These are phyloP conservation scores for Acipenser ruthenus DNA, from an alignment of 2,797 vertebrate species.

Conservation along the genomic window DNA sequence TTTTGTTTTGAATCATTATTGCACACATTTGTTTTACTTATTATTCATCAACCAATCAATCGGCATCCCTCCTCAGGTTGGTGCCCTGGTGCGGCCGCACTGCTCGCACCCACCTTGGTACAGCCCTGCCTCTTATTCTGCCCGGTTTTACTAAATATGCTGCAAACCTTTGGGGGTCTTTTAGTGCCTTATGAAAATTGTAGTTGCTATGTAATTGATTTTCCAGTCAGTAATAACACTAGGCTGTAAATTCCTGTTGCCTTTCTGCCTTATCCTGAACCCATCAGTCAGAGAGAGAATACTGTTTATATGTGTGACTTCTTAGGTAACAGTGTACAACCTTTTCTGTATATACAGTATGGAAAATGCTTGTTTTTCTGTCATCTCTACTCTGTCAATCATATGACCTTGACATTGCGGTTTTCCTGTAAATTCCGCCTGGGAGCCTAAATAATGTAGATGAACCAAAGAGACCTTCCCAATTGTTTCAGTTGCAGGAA, in stretches of 20 bases:
- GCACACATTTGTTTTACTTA: no score
- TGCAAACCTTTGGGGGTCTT: neutral
- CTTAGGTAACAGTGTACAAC: constrained; percentile 55
- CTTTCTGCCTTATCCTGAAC: constrained; percentile 40
- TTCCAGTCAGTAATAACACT: constrained; percentile 30
- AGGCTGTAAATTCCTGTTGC: constrained; percentile 33
- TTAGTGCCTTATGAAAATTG: constrained; percentile 18
- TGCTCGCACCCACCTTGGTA: no score
- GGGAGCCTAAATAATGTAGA: constrained; percentile 40
- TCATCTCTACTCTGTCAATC: constrained; percentile 52
- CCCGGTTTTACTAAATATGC: neutral
- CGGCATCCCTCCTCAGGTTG: no score
- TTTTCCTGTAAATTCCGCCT: constrained; percentile 36
- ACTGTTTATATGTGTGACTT: constrained; percentile 55
- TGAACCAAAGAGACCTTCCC: constrained; percentile 34
- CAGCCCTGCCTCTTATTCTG: no score
- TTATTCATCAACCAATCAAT: no score
- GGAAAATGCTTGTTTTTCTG: constrained; percentile 44
- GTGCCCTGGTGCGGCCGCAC: no score
- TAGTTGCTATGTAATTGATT: constrained; percentile 24
- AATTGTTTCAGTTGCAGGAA: constrained; percentile 37
- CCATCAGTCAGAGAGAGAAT: constrained; percentile 40
- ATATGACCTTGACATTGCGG: constrained; percentile 43
- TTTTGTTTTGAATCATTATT: no score
- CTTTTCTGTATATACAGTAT: constrained; percentile 42